Evolutionary conservation across 2,888 invertebrate genomes (phyloP).

Genomic region (Metellina segmentata): DNA sequence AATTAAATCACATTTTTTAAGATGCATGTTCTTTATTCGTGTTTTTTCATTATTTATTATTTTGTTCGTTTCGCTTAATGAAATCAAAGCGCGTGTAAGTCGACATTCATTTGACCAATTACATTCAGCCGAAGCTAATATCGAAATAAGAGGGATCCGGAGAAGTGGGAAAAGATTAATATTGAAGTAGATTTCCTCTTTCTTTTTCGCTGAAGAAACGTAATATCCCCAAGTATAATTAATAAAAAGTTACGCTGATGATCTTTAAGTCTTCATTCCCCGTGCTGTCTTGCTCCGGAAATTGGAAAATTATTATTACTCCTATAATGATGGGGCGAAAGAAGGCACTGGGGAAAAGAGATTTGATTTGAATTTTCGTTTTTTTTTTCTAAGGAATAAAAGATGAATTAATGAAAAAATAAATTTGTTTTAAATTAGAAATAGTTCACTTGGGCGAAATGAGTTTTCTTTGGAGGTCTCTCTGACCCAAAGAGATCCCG

Average conservation of each 20-base stretch:
- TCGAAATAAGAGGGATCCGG: conserved; percentile 23
- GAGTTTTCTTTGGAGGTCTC: conserved; percentile 52
- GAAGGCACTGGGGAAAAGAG: not conserved
- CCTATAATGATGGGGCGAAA: conserved; percentile 59
- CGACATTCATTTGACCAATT: conserved; percentile 73
- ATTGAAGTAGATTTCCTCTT: not conserved
- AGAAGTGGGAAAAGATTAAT: not conserved
- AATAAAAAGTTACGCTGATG: conserved; percentile 73
- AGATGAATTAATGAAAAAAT: conserved; percentile 74
- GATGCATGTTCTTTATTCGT: not conserved
- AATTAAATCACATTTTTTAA: conserved; percentile 32
- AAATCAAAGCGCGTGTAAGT: conserved; percentile 66
- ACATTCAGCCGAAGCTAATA: conserved; percentile 66
- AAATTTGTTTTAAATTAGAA: conserved; percentile 75
- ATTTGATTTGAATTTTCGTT: conserved; percentile 62
- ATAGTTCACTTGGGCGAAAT: conserved; percentile 65
- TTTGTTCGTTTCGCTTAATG: conserved; percentile 44
- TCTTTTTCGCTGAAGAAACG: conserved; percentile 49
- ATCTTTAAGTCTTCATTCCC: conserved; percentile 60
- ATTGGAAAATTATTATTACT: conserved; percentile 76
- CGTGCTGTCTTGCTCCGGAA: conserved; percentile 9
- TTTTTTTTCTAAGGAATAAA: conserved; percentile 12
- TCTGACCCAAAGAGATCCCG: conserved; percentile 17
- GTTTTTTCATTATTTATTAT: conserved; percentile 6
- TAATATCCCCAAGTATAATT: conserved; percentile 72